Evolutionary conservation across 2,113 vertebrate species (phyloP).

Genomic region (Ascaphus truei): DNA sequence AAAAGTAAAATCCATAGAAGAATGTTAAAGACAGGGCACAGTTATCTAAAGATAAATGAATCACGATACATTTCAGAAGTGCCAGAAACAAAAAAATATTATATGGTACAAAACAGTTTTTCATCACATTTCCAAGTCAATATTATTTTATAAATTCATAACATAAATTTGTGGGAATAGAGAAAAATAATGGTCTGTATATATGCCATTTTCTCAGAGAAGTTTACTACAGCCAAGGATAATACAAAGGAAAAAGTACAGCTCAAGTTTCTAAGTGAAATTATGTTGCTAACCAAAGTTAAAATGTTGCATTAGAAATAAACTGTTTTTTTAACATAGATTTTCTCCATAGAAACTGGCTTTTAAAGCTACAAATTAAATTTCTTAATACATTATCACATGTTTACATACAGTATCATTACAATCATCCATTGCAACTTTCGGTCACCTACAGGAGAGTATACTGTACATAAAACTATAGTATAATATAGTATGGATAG

Average conservation of each 20-base stretch:
- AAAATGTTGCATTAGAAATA: conserved; percentile 4
- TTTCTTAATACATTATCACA: background rate
- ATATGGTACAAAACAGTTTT: background rate
- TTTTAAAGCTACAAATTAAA: background rate
- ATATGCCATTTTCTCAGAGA: background rate
- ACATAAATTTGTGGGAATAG: background rate
- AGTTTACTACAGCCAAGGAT: background rate
- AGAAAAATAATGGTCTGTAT: background rate
- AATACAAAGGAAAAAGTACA: background rate
- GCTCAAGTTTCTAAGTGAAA: background rate
- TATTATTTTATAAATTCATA: background rate
- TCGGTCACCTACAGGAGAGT: no score
- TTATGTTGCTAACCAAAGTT: background rate
- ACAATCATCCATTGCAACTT: no score
- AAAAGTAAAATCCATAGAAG: background rate
- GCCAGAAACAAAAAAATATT: background rate
- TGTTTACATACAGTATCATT: no score
- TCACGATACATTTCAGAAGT: background rate
- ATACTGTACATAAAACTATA: no score
- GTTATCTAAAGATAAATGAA: background rate
- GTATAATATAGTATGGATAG: no score
- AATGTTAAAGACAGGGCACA: conserved; percentile 10
- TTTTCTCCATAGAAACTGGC: background rate
- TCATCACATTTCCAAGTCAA: conserved; percentile 1
- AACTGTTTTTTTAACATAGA: background rate